These are phyloP conservation scores for Lithobates sylvaticus DNA, from an alignment of 2,797 vertebrate species.

Conservation along the genomic window DNA sequence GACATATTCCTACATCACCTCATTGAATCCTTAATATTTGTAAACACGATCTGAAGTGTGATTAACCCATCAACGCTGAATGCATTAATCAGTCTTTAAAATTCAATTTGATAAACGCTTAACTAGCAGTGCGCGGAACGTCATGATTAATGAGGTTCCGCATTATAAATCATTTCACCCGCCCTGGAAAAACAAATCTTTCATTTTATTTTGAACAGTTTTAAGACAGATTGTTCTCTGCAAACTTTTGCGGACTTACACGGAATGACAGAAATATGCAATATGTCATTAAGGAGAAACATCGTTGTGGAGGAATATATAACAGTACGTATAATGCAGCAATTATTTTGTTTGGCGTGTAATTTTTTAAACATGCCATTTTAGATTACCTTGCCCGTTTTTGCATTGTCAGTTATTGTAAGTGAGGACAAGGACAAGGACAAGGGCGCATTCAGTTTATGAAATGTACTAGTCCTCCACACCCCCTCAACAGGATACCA, in stretches of 20 bases:
- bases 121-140: constrained; percentile 9
- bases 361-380: background rate
- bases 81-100: constrained; percentile 23
- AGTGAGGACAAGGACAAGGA: too few relatives aligned
- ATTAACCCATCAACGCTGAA: constrained; percentile 19
- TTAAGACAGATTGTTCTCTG: constrained; percentile 14
- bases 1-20: background rate
- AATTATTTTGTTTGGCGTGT: background rate
- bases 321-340: background rate
- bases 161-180: constrained; percentile 30
- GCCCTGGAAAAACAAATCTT: constrained; percentile 32
- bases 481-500: too few relatives aligned
- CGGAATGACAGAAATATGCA: background rate
- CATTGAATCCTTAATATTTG: constrained; percentile 30
- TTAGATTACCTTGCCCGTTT: background rate
- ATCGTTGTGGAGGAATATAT: background rate
- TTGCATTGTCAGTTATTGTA: background rate
- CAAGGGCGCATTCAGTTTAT: too few relatives aligned
- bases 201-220: constrained; percentile 16
- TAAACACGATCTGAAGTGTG: constrained; percentile 16
- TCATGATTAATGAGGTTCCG: constrained; percentile 40
- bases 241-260: constrained; percentile 14
- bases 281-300: constrained; percentile 8
- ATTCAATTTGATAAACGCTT: constrained; percentile 13
- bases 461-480: too few relatives aligned